phyloP scores from a whole-genome alignment of 30 jellyfish, hydroid and myxozoan species.

The Aurelia aurita complex sp. Pacific region DNA sequence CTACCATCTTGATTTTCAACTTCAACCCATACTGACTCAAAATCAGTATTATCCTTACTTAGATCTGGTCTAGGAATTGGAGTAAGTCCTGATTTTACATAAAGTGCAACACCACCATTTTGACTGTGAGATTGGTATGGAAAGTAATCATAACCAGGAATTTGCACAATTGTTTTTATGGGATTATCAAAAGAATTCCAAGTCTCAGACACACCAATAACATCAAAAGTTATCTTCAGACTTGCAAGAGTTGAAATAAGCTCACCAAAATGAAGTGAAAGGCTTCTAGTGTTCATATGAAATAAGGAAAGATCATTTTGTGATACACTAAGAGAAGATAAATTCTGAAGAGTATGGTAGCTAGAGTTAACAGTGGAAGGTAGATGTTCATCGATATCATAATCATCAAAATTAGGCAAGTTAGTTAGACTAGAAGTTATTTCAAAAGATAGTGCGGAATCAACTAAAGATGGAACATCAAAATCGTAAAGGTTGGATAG shows the following conservation, averaged over 20 bases:
- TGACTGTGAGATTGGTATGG: slow-evolving; percentile 3
- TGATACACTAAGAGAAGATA: slow-evolving; percentile 28
- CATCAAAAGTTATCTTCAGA: slow-evolving; percentile 48
- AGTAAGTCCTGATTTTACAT: too few species aligned
- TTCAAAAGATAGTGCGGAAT: slow-evolving; percentile 6
- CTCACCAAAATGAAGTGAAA: too few species aligned
- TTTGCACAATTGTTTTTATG: slow-evolving; percentile 32
- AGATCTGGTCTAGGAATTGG: too few species aligned
- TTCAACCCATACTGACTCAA: too few species aligned
- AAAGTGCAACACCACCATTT: too few species aligned
- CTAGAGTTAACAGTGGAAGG: slow-evolving; percentile 66
- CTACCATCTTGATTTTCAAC: too few species aligned
- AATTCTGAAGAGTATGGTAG: slow-evolving; percentile 59
- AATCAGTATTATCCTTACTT: too few species aligned
- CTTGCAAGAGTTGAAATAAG: too few species aligned
- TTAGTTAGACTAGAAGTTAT: slow-evolving; percentile 34
- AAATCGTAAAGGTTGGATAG: slow-evolving; percentile 35
- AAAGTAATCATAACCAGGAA: slow-evolving; percentile 67
- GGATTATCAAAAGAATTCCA: slow-evolving; percentile 60
- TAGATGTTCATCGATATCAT: slow-evolving; percentile 64
- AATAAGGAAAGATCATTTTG: slow-evolving; percentile 48
- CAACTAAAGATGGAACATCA: slow-evolving; percentile 53
- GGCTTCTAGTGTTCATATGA: slow-evolving; percentile 48
- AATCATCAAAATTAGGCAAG: slow-evolving; percentile 55
- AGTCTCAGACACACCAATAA: slow-evolving; percentile 71